phyloP scores from a whole-genome alignment of 2,113 vertebrate species.

The Lanius ludovicianus region DNA sequence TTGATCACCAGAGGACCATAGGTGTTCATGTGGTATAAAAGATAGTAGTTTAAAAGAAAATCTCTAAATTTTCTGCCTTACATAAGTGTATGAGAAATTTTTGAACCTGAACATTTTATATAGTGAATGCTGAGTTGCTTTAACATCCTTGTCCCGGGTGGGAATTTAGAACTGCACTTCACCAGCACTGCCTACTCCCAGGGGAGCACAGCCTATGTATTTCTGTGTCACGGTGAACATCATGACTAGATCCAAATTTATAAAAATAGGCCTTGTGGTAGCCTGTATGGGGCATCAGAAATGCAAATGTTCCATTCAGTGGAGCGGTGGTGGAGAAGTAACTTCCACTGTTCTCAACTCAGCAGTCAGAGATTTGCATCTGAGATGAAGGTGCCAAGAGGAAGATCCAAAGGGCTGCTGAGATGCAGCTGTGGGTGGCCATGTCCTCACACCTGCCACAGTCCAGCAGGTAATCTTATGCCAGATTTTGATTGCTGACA shows the following conservation, averaged over 20 bases:
- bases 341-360: background rate
- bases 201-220: background rate
- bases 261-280: background rate
- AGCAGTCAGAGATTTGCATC: background rate
- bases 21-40: background rate
- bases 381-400: background rate
- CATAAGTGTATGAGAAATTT: background rate
- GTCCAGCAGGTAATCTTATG: background rate
- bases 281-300: background rate
- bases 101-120: background rate
- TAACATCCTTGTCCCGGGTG: background rate
- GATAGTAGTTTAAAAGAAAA: background rate
- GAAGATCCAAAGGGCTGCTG: background rate
- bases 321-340: background rate
- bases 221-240: background rate
- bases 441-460: fast-evolving
- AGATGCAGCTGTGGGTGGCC: background rate
- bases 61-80: background rate
- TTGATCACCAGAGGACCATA: background rate
- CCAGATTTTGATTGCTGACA: background rate
- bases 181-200: fast-evolving
- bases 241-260: fast-evolving
- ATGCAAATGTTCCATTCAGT: background rate
- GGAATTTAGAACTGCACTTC: background rate
- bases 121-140: background rate